Percentiles rank a stretch among this genome's conserved stretches.
Conservation (phyloP, 2,888 invertebrate genomes). For the Meiosimyza decipiens region DNA sequence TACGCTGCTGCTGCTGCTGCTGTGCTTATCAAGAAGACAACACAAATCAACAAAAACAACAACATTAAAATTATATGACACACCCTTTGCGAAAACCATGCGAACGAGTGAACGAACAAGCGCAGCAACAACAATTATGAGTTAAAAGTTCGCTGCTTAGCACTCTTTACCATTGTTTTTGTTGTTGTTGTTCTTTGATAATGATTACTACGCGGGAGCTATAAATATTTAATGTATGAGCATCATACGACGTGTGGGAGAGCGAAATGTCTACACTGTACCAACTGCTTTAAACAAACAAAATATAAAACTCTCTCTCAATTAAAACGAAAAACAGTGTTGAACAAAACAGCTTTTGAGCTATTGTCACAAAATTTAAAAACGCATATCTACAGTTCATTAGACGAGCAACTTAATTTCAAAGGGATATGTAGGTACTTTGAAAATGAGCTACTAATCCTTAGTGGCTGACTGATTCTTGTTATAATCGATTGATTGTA, state of each 20-base stretch:
- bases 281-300: too few species aligned
- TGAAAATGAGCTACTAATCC: too few species aligned
- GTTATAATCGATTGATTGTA: too few species aligned
- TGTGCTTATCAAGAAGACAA: constrained; percentile 17
- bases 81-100: constrained; percentile 17
- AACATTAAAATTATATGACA: constrained; percentile 22
- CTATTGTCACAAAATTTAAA: too few species aligned
- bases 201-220: constrained; percentile 1
- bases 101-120: background rate
- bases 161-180: constrained; percentile 18
- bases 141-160: constrained; percentile 1
- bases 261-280: background rate
- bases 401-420: too few species aligned
- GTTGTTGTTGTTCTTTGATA: background rate
- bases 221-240: constrained; percentile 1
- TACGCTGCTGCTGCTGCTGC: background rate
- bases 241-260: background rate
- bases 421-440: too few species aligned
- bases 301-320: too few species aligned
- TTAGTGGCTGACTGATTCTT: too few species aligned
- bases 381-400: too few species aligned
- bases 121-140: constrained; percentile 11
- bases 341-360: too few species aligned
- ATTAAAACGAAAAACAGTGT: too few species aligned
- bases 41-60: constrained; percentile 6